Evolutionary conservation across 2,797 vertebrate genomes (phyloP), one percentile per base, ranked within the genome.

Genomic region (Anguilla pacifica): DNA sequence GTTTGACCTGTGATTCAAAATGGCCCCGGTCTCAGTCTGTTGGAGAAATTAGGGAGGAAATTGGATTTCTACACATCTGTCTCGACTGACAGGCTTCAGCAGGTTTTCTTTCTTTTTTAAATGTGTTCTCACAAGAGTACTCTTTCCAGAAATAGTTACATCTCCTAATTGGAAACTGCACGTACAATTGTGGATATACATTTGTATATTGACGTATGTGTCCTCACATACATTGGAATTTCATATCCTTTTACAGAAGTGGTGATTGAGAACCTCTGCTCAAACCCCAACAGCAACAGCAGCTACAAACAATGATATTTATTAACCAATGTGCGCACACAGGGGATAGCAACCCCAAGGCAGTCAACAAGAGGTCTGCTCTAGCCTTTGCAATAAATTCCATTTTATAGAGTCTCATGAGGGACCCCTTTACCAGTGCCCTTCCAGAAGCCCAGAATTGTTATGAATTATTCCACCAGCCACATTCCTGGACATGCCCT

Each of bases 271-370:
- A 70, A 11, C 64, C n/a, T n/a, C 25, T 6, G 28, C 25, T 6
- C 64, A 70, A 59, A 59, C 72, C 25, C n/a, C 64, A 70, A 70
- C 64, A 64, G 61, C 61, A 64, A 64, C 17, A n/a, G 64, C 64
- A 70, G 25, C 64, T 70, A 70, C 64, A 70, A 70, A 70, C 25
- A 28, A 70, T 70, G 64, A 70, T 70, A 70, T 70, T 70, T 70
- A 70, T 70, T 70, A 70, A 70, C 64, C 64, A 70, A 70, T 70
- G n/a, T 70, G 64, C 64, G n/a, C 64, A 70, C 64, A 70, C 64
- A 70, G 64, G 61, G 25, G 3, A 70, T 70, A 70, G 64, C 64
- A 70, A 70, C n/a, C 64, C 64, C 64, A 70, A 70, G 64, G 64
- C 64, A 70, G 64, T 70, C 64, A 70, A 70, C 64, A 70, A 70